Evolutionary conservation across 2,797 vertebrate species (phyloP).

Genomic region (Crenuchus spilurus): DNA sequence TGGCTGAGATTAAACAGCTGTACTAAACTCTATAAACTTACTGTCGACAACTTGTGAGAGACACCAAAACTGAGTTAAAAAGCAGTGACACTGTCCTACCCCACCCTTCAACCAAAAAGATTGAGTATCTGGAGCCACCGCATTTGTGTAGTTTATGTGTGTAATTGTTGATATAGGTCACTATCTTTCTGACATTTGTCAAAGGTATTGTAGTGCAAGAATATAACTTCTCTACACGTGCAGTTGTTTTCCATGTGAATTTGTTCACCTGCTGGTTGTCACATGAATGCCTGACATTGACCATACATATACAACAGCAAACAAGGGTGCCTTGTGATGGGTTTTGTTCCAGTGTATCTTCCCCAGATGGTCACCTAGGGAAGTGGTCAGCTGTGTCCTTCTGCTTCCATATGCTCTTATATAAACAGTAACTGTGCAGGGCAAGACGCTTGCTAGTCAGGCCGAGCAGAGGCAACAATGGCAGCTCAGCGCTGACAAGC

Average conservation of each 20-base stretch:
- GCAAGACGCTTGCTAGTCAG: not conserved
- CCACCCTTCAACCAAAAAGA: too few species aligned
- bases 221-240: too few species aligned
- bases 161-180: too few species aligned
- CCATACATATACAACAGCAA: not conserved
- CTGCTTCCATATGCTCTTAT: constrained; percentile 2
- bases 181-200: too few species aligned
- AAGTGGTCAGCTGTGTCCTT: constrained; percentile 3
- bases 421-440: not conserved
- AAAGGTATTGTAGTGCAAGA: too few species aligned
- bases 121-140: too few species aligned
- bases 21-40: too few species aligned
- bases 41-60: too few species aligned
- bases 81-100: too few species aligned
- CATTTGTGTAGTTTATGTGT: too few species aligned
- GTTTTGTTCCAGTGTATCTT: not conserved
- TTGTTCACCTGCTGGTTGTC: not conserved
- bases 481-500: constrained; percentile 61
- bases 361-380: not conserved
- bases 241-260: not conserved
- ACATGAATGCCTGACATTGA: not conserved
- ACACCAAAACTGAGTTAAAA: too few species aligned
- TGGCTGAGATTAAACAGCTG: too few species aligned
- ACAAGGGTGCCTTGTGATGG: not conserved
- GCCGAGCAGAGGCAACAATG: not conserved